Base-by-base conservation (phyloP, 35 echinoderm and acorn worm species). In the Diadema setosum region DNA sequence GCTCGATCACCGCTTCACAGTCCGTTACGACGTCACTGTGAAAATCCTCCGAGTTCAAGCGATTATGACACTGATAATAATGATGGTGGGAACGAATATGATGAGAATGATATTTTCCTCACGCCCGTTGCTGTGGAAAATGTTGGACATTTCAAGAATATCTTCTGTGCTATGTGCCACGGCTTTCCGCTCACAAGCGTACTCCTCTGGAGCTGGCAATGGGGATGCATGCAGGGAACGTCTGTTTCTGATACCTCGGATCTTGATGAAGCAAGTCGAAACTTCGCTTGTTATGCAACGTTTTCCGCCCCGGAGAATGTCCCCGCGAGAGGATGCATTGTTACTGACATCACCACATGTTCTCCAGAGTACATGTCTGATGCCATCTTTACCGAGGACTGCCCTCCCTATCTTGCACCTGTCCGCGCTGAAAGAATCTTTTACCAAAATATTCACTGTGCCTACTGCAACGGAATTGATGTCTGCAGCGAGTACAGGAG, bases 121-220 rank as follows among this genome's bases (percentile, higher is more conserved):
- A 78, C 40, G 3, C 73, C 73, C 25, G 73, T 78, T 42, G 40
- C 73, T 41, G 73, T 78, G 9, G 39, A 44, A 24, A 15, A 41
- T 21, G 44, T 78, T 20, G 73, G 52, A 15, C 76, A 89, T 20
- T 89, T 82, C 16, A 89, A 46, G 57, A 89, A 89, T 24, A 44
- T 81, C 5, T 89, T 44, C 42, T 89, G 87, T 35, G 87, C 75
- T 14, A 32, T 89, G 15, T 89, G 87, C 45, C 74, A 89, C 35
- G 87, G 78, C 3, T 18, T 89, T 30, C 11, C 65, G 18, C 32
- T 16, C 39, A 16, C 3, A 24, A 32, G 40, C 23, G 39, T 87
- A 18, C 8, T 29, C 1, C 46, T 14, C 3, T 87, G 85, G 85
- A 0, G 6, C 14, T 29, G 9, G 56, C 2, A 61, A 6, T 17